Percentiles rank a stretch among this genome's conserved stretches.
These are phyloP conservation scores for Lutjanus campechanus DNA, from an alignment of 2,797 vertebrate genomes.

Conservation along the genomic window DNA sequence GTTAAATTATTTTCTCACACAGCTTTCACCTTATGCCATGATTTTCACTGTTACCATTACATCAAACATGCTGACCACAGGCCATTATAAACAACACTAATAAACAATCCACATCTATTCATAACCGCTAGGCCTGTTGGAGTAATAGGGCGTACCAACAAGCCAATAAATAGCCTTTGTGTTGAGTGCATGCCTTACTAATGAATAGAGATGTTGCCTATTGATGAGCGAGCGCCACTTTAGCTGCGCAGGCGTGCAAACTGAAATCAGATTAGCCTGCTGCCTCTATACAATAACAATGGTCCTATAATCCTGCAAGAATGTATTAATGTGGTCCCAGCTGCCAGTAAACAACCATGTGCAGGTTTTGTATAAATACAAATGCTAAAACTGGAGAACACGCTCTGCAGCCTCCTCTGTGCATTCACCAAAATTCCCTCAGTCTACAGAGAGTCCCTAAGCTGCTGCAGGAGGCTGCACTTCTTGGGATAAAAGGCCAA, in stretches of 20 bases:
- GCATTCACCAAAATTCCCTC: constrained; percentile 38
- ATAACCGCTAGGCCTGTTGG: no score
- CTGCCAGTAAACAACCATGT: neutral
- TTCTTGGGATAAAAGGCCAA: constrained; percentile 22
- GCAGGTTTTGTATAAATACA: neutral
- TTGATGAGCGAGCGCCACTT: constrained; percentile 40
- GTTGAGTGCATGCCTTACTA: constrained; percentile 9
- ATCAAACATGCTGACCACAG: neutral
- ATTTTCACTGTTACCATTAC: neutral
- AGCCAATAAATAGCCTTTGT: constrained; percentile 23
- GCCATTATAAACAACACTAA: neutral
- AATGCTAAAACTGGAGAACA: neutral
- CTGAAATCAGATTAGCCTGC: constrained; percentile 37
- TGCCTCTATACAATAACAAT: constrained; percentile 48
- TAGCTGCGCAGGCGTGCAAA: constrained; percentile 66
- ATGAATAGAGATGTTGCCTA: constrained; percentile 30
- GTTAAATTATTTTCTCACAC: neutral
- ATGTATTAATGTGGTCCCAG: neutral
- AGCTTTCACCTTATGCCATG: neutral
- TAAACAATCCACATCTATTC: neutral
- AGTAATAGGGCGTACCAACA: neutral
- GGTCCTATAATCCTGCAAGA: neutral
- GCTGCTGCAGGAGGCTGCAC: constrained; percentile 39
- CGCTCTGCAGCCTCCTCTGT: constrained; percentile 13
- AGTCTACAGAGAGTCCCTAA: constrained; percentile 13